Evolutionary conservation across 2,888 invertebrate species (phyloP).

Genomic region (Sinelater perroti): DNA sequence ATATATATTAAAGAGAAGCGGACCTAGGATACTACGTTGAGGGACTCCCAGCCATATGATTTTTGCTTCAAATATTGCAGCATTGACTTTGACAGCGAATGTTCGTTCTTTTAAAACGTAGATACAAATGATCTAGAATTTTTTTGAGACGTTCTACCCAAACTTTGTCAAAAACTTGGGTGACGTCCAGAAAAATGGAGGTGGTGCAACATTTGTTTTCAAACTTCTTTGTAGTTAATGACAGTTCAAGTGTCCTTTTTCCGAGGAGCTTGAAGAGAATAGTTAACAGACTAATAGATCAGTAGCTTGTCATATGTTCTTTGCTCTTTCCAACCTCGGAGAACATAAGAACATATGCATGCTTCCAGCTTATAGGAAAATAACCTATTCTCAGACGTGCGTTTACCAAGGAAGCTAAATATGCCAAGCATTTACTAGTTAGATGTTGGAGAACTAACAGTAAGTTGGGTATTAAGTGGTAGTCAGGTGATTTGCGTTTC

Average conservation of each 20-base stretch:
- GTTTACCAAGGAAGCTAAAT: conserved; percentile 35
- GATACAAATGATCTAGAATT: conserved; percentile 41
- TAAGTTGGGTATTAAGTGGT: conserved; percentile 10
- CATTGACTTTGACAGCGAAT: too few species aligned
- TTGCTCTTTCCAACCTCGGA: conserved; percentile 2
- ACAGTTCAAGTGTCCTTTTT: conserved; percentile 36
- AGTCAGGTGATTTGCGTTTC: conserved; percentile 2
- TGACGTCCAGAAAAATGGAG: conserved; percentile 43
- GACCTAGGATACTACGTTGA: conserved; percentile 41
- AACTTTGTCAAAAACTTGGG: conserved; percentile 49
- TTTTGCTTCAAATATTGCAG: conserved; percentile 37
- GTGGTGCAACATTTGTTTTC: conserved; percentile 39
- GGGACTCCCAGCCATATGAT: conserved; percentile 46
- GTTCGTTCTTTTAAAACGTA: too few species aligned
- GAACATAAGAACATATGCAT: background rate
- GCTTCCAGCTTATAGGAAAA: conserved; percentile 28
- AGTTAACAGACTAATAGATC: conserved; percentile 37
- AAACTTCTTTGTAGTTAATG: conserved; percentile 34
- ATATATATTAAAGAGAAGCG: conserved; percentile 27
- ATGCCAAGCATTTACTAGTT: conserved; percentile 29
- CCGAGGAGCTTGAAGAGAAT: conserved; percentile 41
- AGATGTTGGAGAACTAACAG: conserved; percentile 10
- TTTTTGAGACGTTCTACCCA: conserved; percentile 46
- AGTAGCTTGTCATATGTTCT: conserved; percentile 33
- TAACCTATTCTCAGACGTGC: conserved; percentile 26